These are phyloP conservation scores for Urocynchramus pylzowi DNA, from an alignment of 2,113 vertebrate species.

Conservation along the genomic window DNA sequence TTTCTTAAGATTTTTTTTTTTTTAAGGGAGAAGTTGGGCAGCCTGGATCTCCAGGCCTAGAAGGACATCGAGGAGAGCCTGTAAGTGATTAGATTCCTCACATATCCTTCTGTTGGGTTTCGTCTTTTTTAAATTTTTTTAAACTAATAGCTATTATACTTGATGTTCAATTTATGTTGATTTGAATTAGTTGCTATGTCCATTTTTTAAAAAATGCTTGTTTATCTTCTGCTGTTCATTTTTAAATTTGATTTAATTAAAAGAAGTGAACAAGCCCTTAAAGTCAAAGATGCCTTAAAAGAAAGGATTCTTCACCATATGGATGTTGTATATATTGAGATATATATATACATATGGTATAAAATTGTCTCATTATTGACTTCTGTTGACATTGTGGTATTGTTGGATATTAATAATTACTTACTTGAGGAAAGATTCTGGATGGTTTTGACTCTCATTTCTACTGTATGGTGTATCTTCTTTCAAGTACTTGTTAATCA, in stretches of 20 bases:
- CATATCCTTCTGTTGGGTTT: not conserved
- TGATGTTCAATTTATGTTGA: not conserved
- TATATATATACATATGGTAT: not conserved
- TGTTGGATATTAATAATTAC: not conserved
- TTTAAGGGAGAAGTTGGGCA: conserved; percentile 73
- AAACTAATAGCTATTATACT: not conserved
- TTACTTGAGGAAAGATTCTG: not conserved
- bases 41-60: conserved; percentile 70
- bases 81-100: conserved; percentile 56
- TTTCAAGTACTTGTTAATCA: not conserved
- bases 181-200: not conserved
- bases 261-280: not conserved
- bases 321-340: not conserved
- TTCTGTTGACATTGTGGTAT: not conserved
- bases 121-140: not conserved
- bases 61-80: conserved; percentile 71
- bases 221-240: not conserved
- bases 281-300: not conserved
- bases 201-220: not conserved
- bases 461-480: not conserved
- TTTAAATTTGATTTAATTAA: not conserved
- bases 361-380: not conserved
- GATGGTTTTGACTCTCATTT: not conserved
- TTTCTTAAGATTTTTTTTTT: not conserved
- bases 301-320: not conserved